These are phyloP conservation scores for Otolemur garnettii DNA, from an alignment of 2,113 vertebrate species.

Conservation along the genomic window DNA sequence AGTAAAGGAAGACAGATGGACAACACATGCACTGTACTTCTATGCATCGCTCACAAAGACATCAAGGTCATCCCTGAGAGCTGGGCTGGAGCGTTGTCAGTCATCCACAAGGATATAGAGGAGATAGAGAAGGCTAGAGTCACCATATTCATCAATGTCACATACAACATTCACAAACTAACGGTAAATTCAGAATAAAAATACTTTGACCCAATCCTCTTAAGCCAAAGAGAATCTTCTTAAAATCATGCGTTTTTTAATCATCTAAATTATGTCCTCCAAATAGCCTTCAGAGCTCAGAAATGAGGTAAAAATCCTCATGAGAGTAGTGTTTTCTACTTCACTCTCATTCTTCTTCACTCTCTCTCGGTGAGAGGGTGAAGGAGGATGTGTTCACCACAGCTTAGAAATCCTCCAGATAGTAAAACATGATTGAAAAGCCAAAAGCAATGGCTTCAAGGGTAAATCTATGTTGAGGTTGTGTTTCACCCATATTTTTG, in stretches of 20 bases:
- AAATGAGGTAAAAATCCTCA: neutral
- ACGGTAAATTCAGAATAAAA: neutral
- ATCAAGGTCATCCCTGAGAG: neutral
- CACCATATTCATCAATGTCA: neutral
- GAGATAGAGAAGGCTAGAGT: neutral
- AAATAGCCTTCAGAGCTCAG: neutral
- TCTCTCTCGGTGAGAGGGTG: neutral
- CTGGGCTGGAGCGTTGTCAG: neutral
- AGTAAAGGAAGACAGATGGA: neutral
- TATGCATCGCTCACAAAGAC: neutral
- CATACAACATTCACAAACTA: neutral
- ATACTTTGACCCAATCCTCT: neutral
- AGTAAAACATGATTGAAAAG: neutral
- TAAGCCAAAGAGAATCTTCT: neutral
- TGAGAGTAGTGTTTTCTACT: neutral
- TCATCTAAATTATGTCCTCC: neutral
- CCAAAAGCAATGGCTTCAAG: neutral
- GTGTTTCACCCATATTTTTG: neutral
- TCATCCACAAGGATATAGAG: neutral
- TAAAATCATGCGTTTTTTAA: neutral
- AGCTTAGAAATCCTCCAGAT: neutral
- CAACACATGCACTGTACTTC: neutral
- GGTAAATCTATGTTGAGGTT: neutral
- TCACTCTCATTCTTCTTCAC: neutral
- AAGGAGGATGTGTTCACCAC: neutral